Evolutionary conservation across 2,797 vertebrate species (phyloP), one percentile per base, ranked within the genome.

Genomic region (Chaetophractus vellerosus): DNA sequence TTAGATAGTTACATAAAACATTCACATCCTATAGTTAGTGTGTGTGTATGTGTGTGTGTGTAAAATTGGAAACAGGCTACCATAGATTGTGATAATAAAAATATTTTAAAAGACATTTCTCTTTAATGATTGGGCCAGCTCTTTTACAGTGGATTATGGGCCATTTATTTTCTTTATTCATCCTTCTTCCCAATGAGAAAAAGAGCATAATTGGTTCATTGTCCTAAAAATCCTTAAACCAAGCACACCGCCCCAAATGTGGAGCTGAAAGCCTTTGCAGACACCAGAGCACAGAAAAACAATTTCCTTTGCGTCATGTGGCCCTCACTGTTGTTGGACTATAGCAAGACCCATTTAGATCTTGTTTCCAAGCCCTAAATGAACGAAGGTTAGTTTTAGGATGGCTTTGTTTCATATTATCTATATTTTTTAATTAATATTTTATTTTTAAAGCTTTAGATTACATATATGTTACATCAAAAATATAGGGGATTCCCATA

Each of bases 121-220:
- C 23, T 81, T 86, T 79, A 23, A n/a, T 68, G 6, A 33, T 75
- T 68, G 2, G 72, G 16, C 79, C 48, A 75, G 26, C 61, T 93
- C 36, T 64, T 48, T 84, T 78, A 19, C 18, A 10, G 18, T 87
- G 16, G 7, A 68, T 93, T 76, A 10, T 14, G 5, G 9, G 69
- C 28, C 6, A 48, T 48, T 41, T 85, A n/a, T 88, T 90, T 50
- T 38, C 41, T 89, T 82, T 83, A 71, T 66, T 80, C 90, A 18
- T 68, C n/a, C 72, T 90, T 92, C 64, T 95, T 90, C 88, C 94
- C 55, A 63, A 14, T 94, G 69, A 95, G 26, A 90, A 84, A 84
- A 93, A 92, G 4, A 76, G 3, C 4, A 15, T 61, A 85, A 85
- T 64, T 63, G 14, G 36, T 57, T 86, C 50, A 64, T 64, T 95